Percentiles rank a stretch among this genome's conserved stretches.
Evolutionary conservation across 2,888 invertebrate species (phyloP).

Genomic region (Abrostola tripartita): DNA sequence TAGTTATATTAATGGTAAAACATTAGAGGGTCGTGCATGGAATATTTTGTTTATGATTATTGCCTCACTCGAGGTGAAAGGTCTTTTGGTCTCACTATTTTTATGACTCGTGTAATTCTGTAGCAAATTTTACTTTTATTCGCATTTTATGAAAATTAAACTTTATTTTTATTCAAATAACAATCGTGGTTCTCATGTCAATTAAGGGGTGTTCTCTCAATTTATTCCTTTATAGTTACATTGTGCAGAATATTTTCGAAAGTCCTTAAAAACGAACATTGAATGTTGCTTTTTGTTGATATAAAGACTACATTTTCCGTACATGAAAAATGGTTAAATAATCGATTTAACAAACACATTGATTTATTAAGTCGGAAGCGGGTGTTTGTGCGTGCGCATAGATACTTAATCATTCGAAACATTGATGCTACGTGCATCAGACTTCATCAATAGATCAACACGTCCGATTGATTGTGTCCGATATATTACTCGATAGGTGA

Average conservation of each 20-base stretch:
- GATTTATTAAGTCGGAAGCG: constrained; percentile 31
- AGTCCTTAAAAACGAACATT: no score
- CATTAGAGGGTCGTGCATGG: constrained; percentile 68
- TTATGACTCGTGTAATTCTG: constrained; percentile 47
- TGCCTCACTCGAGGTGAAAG: constrained; percentile 73
- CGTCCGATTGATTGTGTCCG: not conserved
- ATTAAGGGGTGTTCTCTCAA: no score
- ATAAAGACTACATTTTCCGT: constrained; percentile 12
- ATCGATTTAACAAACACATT: constrained; percentile 22
- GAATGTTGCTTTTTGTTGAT: not conserved
- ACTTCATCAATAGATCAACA: constrained; percentile 5
- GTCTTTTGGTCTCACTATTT: constrained; percentile 52
- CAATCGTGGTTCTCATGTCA: no score
- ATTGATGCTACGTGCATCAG: constrained; percentile 4
- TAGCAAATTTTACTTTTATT: constrained; percentile 40
- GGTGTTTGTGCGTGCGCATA: constrained; percentile 24
- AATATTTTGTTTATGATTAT: constrained; percentile 66
- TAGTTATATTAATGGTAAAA: constrained; percentile 65
- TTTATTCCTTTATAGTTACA: no score
- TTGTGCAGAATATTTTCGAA: no score
- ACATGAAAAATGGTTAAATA: constrained; percentile 12
- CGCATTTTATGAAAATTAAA: constrained; percentile 21
- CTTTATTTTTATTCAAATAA: not conserved
- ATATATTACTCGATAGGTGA: not conserved
- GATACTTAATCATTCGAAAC: constrained; percentile 19